These are phyloP conservation scores for Horisme vitalbata DNA, from an alignment of 2,888 invertebrate species.

Conservation along the genomic window DNA sequence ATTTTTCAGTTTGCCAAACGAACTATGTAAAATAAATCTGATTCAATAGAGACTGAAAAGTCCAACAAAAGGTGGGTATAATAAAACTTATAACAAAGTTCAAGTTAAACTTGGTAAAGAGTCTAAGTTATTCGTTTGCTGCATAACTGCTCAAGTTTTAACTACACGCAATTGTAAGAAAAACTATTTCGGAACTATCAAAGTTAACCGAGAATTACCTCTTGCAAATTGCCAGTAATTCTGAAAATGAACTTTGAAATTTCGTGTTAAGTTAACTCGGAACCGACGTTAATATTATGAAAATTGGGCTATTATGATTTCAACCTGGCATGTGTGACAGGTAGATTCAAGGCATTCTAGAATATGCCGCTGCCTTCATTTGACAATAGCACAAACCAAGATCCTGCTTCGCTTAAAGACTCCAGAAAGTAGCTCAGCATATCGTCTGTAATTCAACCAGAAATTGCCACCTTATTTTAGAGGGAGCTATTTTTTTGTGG, in stretches of 20 bases:
- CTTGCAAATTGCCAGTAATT: conserved; percentile 63
- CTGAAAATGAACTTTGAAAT: conserved; percentile 55
- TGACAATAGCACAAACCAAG: too few species aligned
- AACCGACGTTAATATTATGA: conserved; percentile 32
- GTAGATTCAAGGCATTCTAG: too few species aligned
- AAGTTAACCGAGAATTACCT: conserved; percentile 56
- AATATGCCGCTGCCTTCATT: too few species aligned
- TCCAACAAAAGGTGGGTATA: conserved; percentile 15
- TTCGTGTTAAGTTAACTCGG: conserved; percentile 51
- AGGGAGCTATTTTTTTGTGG: too few species aligned
- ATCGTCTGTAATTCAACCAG: too few species aligned
- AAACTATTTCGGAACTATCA: conserved; percentile 62
- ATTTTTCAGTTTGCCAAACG: too few species aligned
- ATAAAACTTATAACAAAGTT: conserved; percentile 13
- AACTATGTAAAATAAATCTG: too few species aligned
- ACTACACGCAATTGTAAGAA: conserved; percentile 55
- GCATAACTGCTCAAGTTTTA: conserved; percentile 46
- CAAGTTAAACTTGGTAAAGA: conserved; percentile 16
- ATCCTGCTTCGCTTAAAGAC: too few species aligned
- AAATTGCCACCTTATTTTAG: too few species aligned
- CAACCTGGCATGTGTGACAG: not conserved
- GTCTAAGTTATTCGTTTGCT: conserved; percentile 42
- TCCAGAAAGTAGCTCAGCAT: too few species aligned
- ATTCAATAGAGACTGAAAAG: not conserved
- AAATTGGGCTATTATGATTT: conserved; percentile 22